Percentiles rank a stretch among this genome's conserved stretches.
phyloP scores from a whole-genome alignment of 2,113 vertebrate genomes.

The Hypomesus transpacificus region DNA sequence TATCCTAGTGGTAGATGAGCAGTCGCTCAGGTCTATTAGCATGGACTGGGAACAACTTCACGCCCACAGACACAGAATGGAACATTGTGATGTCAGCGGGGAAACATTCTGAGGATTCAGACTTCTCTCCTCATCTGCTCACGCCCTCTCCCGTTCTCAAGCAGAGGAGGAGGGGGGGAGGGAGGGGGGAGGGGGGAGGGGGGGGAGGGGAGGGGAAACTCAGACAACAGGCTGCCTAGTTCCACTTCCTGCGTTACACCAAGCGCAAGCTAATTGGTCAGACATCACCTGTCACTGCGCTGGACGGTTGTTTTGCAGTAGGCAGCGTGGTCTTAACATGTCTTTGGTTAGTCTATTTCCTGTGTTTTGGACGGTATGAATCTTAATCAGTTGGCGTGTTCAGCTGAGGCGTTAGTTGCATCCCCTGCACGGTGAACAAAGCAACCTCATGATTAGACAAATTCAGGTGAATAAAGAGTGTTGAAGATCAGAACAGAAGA shows the following conservation, averaged over 20 bases:
- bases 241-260: conserved; percentile 4
- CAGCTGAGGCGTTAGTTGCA: too few relatives aligned
- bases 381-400: too few relatives aligned
- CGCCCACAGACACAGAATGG: conserved; percentile 6
- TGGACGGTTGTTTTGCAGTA: not conserved
- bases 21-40: not conserved
- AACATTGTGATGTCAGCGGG: conserved; percentile 3
- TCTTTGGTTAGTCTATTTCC: too few relatives aligned
- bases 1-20: not conserved
- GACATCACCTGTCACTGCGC: conserved; percentile 15
- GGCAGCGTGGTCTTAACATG: too few relatives aligned
- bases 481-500: not conserved
- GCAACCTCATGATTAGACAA: too few relatives aligned
- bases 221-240: conserved; percentile 12
- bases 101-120: not conserved
- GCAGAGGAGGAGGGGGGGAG: not conserved
- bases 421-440: too few relatives aligned
- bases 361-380: too few relatives aligned
- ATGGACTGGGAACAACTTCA: conserved; percentile 18
- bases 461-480: too few relatives aligned
- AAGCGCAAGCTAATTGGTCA: conserved; percentile 7
- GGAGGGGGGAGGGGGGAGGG: too few relatives aligned
- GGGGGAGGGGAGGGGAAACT: not conserved
- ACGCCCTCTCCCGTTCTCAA: not conserved
- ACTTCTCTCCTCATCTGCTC: conserved; percentile 7